Base-by-base conservation (phyloP, 2,797 vertebrate genomes). In the Cynodonichthys magdalenae region DNA sequence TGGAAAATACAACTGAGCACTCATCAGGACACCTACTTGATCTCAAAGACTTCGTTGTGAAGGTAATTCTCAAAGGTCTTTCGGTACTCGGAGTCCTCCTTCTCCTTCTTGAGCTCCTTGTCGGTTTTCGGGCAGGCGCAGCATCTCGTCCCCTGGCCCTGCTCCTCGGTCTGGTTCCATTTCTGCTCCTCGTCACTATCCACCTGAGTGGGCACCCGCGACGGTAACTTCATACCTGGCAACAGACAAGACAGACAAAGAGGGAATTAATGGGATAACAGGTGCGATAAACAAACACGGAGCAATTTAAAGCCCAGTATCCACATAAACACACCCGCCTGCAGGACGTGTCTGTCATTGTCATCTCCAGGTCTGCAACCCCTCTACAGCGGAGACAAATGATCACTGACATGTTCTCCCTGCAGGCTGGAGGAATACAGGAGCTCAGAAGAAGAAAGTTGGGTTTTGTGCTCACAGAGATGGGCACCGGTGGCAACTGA, bases 41-140 rank as follows among this genome's bases (percentile, higher is more conserved):
- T 83, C 67, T 96, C 94, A 59, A 99, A 99, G 0, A 99, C 96
- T 83, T 96, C 96, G 0, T 99, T 98, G 92, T 99, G 97, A 11
- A 99, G 94, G 66, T 98, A 99, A 64, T 99, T 95, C 90, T 99
- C 97, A 27, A 94, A 93, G 0, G 94, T 97, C 79, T 99, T 98
- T 79, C 95, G 89, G 79, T 98, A 99, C 1, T 96, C 96, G 0
- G 94, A 94, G 72, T 99, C 97, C 63, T 96, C 96, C 5, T 95
- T 93, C 83, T 99, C 97, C 79, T 96, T 96, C 75, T 96, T 95
- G 49, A 99, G 96, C 77, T 99, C 95, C 9, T 96, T 96, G 70
- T 98, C 96, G 0, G 96, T 98, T 83, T 99, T 99, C 2, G 97
- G 97, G 34, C 97, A 99, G 66, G 95, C 83, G 18, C 97, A 99